phyloP scores from a whole-genome alignment of 2,888 invertebrate species.

The Callosobruchus maculatus region DNA sequence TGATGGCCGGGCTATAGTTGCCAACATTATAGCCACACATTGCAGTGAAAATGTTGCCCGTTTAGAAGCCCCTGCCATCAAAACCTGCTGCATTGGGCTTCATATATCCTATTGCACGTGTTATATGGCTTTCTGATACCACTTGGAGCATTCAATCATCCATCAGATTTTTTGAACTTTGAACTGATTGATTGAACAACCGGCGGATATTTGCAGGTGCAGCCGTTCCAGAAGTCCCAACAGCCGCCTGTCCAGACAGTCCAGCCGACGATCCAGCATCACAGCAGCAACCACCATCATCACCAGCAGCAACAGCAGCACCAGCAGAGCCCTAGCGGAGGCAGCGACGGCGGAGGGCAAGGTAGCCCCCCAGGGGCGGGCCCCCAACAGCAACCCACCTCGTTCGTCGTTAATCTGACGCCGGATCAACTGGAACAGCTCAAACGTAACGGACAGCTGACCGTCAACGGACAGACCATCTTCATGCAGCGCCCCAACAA shows the following conservation, averaged over 20 bases:
- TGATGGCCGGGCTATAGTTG: too few relatives aligned
- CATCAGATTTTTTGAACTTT: too few relatives aligned
- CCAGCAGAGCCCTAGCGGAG: conserved; percentile 20
- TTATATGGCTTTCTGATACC: too few relatives aligned
- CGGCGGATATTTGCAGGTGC: conserved; percentile 16
- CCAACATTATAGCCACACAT: too few relatives aligned
- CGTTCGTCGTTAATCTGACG: conserved; percentile 48
- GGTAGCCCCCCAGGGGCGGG: conserved; percentile 19
- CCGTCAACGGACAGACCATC: conserved; percentile 49
- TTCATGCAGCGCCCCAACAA: conserved; percentile 46
- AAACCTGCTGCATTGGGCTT: too few relatives aligned
- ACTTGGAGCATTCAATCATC: too few relatives aligned
- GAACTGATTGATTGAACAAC: too few relatives aligned
- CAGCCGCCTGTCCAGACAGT: conserved; percentile 48
- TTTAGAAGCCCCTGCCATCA: too few relatives aligned
- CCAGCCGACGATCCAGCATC: conserved; percentile 39
- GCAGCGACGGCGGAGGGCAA: conserved; percentile 3
- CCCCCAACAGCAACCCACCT: conserved; percentile 37
- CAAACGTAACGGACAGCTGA: conserved; percentile 47
- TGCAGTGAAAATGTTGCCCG: too few relatives aligned
- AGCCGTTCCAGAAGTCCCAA: conserved; percentile 46
- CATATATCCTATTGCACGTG: too few relatives aligned
- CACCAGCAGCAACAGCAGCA: conserved; percentile 27
- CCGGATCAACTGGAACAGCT: conserved; percentile 48
- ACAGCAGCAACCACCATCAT: conserved; percentile 25